phyloP scores from a whole-genome alignment of 2,888 invertebrate species.

The Nineta flava region DNA sequence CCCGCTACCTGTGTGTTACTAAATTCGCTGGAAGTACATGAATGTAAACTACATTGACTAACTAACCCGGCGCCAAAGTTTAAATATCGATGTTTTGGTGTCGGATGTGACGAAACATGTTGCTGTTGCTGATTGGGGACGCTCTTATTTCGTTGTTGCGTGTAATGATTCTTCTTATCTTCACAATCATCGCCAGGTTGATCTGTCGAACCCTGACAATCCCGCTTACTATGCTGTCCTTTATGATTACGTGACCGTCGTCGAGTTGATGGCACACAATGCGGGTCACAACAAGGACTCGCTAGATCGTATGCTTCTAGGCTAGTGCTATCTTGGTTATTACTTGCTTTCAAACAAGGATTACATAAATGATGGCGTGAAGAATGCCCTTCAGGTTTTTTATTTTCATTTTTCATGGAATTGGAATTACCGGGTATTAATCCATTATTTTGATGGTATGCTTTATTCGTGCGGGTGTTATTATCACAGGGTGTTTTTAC shows the following conservation, averaged over 20 bases:
- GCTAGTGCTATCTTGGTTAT: conserved; percentile 56
- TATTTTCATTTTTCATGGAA: conserved; percentile 19
- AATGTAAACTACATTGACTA: conserved; percentile 68
- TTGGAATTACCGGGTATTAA: conserved; percentile 14
- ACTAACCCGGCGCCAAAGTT: conserved; percentile 52
- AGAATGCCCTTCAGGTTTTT: conserved; percentile 19
- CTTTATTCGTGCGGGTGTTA: conserved; percentile 25
- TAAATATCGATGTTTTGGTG: conserved; percentile 32
- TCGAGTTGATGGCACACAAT: conserved; percentile 56
- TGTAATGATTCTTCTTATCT: conserved; percentile 10
- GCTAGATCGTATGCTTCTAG: conserved; percentile 75
- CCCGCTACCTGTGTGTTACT: conserved; percentile 42
- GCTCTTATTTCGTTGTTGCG: conserved; percentile 16
- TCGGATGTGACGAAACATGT: conserved; percentile 22
- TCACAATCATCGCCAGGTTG: conserved; percentile 7
- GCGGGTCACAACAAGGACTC: conserved; percentile 73
- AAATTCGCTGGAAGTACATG: conserved; percentile 61
- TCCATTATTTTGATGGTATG: conserved; percentile 28
- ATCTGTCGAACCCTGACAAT: conserved; percentile 5
- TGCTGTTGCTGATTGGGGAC: conserved; percentile 31
- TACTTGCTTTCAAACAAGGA: conserved; percentile 49
- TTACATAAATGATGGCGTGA: conserved; percentile 43
- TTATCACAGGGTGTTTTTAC: conserved; percentile 37
- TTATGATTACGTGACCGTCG: conserved; percentile 37
- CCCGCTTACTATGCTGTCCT: conserved; percentile 23